phyloP scores from a whole-genome alignment of 2,113 vertebrate species.

The Numida meleagris region DNA sequence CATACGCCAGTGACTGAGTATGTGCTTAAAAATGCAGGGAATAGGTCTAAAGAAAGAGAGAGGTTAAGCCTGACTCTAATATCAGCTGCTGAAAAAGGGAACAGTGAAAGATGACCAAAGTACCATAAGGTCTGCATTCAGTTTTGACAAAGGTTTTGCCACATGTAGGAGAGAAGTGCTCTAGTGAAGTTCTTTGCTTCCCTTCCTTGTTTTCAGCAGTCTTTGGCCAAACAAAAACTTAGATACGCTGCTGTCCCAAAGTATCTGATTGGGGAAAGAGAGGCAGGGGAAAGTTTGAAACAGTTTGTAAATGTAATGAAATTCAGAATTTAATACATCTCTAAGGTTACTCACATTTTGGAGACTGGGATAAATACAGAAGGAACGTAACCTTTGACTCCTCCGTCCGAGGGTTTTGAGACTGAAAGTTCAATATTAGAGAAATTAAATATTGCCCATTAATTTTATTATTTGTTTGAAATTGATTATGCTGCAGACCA shows the following conservation, averaged over 20 bases:
- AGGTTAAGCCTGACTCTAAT: not conserved
- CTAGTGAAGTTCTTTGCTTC: not conserved
- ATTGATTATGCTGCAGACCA: not conserved
- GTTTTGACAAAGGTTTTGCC: not conserved
- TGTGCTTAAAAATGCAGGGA: not conserved
- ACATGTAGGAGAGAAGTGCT: not conserved
- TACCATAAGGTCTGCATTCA: not conserved
- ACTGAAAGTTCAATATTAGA: conserved; percentile 58
- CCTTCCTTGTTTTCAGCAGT: not conserved
- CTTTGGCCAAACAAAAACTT: not conserved
- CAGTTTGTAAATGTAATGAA: not conserved
- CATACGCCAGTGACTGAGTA: not conserved
- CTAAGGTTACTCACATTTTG: conserved; percentile 86
- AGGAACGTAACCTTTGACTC: conserved; percentile 86
- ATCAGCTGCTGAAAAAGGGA: not conserved
- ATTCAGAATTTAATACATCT: not conserved
- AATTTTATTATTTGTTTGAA: not conserved
- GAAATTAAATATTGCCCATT: not conserved
- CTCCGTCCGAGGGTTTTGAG: conserved; percentile 80
- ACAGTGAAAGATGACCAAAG: not conserved
- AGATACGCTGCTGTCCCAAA: not conserved
- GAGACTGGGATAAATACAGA: conserved; percentile 94
- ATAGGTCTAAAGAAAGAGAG: not conserved
- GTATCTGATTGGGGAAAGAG: not conserved
- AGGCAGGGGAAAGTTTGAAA: not conserved